Evolutionary conservation across 2,113 vertebrate species (phyloP).

Genomic region (Colossoma macropomum): DNA sequence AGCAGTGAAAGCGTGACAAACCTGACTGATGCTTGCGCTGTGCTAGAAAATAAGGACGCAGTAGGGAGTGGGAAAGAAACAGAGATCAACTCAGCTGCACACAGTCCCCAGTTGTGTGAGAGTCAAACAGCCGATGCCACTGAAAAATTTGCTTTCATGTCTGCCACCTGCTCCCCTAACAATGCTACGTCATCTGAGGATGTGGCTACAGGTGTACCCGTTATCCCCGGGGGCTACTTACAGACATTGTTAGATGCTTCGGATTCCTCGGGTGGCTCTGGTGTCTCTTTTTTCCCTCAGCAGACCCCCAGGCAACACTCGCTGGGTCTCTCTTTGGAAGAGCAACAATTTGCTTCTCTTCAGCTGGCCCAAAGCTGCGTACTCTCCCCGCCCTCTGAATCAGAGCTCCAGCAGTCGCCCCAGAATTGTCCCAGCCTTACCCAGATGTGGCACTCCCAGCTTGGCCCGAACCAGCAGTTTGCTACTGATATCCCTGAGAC

Average conservation of each 20-base stretch:
- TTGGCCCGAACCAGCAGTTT: constrained; percentile 79
- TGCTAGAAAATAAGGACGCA: constrained; percentile 80
- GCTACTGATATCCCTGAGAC: constrained; percentile 82
- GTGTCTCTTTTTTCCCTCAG: constrained; percentile 90
- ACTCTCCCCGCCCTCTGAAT: constrained; percentile 91
- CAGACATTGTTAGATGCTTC: constrained; percentile 97
- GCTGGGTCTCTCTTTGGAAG: constrained; percentile 82
- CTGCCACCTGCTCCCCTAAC: constrained; percentile 89
- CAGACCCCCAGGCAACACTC: constrained; percentile 85
- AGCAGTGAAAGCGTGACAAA: constrained; percentile 71
- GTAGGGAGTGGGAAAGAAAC: constrained; percentile 79
- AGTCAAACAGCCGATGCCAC: constrained; percentile 81
- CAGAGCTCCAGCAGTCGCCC: constrained; percentile 92
- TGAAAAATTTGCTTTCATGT: constrained; percentile 90
- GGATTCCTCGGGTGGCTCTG: constrained; percentile 86
- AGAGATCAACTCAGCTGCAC: constrained; percentile 79
- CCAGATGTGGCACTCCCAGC: constrained; percentile 84
- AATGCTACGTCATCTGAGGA: constrained; percentile 87
- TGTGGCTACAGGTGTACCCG: constrained; percentile 87
- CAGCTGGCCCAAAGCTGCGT: constrained; percentile 92
- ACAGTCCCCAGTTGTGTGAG: constrained; percentile 85
- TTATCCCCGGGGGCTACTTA: constrained; percentile 97
- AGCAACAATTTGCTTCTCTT: constrained; percentile 89
- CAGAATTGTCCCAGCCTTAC: constrained; percentile 86
- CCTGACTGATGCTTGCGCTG: constrained; percentile 74